These are phyloP conservation scores for Sebastes steindachneri DNA, from an alignment of 2,797 vertebrate genomes.

Conservation along the genomic window DNA sequence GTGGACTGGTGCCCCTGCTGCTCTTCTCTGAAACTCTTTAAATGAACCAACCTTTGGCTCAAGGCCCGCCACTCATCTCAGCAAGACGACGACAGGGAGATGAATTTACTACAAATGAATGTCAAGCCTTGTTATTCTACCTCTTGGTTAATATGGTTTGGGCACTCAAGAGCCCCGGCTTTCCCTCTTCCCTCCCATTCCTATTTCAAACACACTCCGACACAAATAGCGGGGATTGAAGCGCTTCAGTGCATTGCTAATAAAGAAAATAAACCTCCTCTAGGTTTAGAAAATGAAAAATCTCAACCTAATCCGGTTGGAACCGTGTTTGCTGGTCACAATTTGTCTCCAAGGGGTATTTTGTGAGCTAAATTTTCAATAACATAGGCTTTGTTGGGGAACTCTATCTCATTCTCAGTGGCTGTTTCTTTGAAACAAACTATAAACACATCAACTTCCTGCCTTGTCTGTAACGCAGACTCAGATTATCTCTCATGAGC, in stretches of 20 bases:
- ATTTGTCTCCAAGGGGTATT: constrained; percentile 34
- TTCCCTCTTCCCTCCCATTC: constrained; percentile 23
- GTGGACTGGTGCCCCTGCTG: constrained; percentile 36
- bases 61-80: constrained; percentile 42
- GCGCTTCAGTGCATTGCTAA: constrained; percentile 29
- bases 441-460: constrained; percentile 25
- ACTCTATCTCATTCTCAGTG: constrained; percentile 8
- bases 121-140: constrained; percentile 67
- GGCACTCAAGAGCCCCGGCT: constrained; percentile 37
- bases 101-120: constrained; percentile 63
- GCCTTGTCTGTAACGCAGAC: background rate
- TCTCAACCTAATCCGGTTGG: constrained; percentile 31
- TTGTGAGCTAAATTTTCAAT: constrained; percentile 35
- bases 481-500: constrained; percentile 26
- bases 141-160: constrained; percentile 55
- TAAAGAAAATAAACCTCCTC: constrained; percentile 49
- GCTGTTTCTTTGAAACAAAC: constrained; percentile 29
- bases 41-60: constrained; percentile 64
- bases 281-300: constrained; percentile 47
- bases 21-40: constrained; percentile 57
- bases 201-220: constrained; percentile 35
- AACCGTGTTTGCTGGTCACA: constrained; percentile 26
- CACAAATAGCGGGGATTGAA: constrained; percentile 38
- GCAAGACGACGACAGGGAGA: constrained; percentile 43
- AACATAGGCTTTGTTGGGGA: constrained; percentile 8